Evolutionary conservation across 2,113 vertebrate genomes (phyloP), one percentile per base, ranked within the genome.

Genomic region (Gymnobelideus leadbeateri): DNA sequence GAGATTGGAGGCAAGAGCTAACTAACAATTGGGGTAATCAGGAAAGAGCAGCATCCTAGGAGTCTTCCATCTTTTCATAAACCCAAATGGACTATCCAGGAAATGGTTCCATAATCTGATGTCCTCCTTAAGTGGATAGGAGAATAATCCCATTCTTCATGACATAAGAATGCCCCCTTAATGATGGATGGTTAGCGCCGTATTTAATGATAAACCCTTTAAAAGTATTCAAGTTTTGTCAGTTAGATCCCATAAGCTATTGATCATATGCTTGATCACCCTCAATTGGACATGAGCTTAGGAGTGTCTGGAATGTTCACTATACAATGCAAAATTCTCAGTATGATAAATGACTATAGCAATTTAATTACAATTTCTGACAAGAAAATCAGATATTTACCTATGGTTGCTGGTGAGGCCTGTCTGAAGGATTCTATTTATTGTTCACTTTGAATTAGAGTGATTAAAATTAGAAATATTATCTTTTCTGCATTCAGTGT

Each of bases 151-250:
- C 51, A 89, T 92, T 93, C 90, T 91, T 53, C 97, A 97, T 97
- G 90, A 92, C 94, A 91, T 97, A 90, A 94, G 93, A 94, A 93
- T 49, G 43, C 37, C 43, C 37, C 51, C 52, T 0, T 37, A 54
- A 96, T 91, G 94, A 97, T 96, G 96, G 94, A 98, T 28, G 84
- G 12, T 90, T 94, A 93, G 26, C 52, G 55, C 77, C 95, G 96
- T 89, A 90, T 53, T 84, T 43, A 43, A 84, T 84, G 68, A 84
- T 84, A 84, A 50, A 68, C 55, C 89, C 3, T 5, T 91, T 91
- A 97, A 98, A 96, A 94, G 61, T 90, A 91, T 91, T 31, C 51
- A 92, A 93, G 93, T 84, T 3, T 47, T 43, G 47, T 89, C 96
- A 95, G 93, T 96, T 92, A 0, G 0, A 94, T 93, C 53, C 95